Percentiles rank a stretch among this genome's conserved stretches.
These are phyloP conservation scores for Araneus ventricosus DNA, from an alignment of 1,140 invertebrate genomes.

Conservation along the genomic window DNA sequence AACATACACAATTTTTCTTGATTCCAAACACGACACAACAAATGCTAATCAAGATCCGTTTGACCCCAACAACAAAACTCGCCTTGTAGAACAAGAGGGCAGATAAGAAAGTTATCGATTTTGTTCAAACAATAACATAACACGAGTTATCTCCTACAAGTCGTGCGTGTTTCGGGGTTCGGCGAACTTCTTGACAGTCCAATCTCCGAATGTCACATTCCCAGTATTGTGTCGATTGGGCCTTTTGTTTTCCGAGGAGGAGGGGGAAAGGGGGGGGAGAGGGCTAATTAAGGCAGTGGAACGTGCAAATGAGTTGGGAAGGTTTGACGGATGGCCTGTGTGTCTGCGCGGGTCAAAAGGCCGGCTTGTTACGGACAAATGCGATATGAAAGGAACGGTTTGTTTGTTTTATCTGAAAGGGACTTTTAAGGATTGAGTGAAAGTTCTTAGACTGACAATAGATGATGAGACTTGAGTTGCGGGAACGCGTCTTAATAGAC, in stretches of 20 bases:
- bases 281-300: not conserved
- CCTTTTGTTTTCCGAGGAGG: not conserved
- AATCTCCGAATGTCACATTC: slow-evolving; percentile 15
- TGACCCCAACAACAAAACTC: not conserved
- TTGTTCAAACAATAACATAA: slow-evolving; percentile 30
- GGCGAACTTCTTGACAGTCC: not conserved
- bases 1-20: too few species aligned
- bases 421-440: too few species aligned
- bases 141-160: not conserved
- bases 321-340: not conserved
- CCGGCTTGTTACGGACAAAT: not conserved
- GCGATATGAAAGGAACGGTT: too few species aligned
- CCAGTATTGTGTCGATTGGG: not conserved
- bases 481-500: too few species aligned
- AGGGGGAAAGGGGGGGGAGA: not conserved
- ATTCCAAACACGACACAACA: too few species aligned
- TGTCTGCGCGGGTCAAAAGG: not conserved
- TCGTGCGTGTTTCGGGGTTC: not conserved
- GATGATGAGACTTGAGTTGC: too few species aligned
- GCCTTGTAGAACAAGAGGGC: not conserved
- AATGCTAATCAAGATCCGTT: not conserved
- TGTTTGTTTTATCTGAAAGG: too few species aligned
- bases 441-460: too few species aligned
- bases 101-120: slow-evolving; percentile 28
- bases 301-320: slow-evolving; percentile 29